Evolutionary conservation across 2,888 invertebrate species (phyloP).

Genomic region (Trachelus stipa): DNA sequence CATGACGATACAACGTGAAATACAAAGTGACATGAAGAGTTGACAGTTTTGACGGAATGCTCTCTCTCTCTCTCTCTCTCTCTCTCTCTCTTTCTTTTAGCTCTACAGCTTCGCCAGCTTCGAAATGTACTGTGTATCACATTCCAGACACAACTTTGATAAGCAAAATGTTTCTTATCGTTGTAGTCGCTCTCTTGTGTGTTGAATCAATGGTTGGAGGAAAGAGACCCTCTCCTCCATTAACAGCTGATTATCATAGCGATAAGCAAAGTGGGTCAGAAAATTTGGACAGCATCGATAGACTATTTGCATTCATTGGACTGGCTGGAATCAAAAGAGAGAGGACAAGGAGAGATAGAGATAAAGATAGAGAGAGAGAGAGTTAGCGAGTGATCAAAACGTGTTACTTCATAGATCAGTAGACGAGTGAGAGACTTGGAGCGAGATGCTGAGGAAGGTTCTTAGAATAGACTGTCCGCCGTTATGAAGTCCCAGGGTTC

Average conservation of each 20-base stretch:
- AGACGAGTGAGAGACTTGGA: background rate
- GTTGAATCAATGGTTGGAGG: background rate
- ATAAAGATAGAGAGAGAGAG: background rate
- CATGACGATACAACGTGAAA: background rate
- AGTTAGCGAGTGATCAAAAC: conserved; percentile 29
- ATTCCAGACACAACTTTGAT: background rate
- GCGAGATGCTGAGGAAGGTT: background rate
- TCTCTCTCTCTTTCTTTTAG: no score
- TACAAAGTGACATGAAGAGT: background rate
- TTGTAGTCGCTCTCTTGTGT: background rate
- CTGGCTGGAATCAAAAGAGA: conserved; percentile 3
- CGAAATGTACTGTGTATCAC: background rate
- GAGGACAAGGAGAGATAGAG: conserved; percentile 6
- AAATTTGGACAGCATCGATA: background rate
- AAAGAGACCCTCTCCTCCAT: background rate
- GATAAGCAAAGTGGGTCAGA: conserved; percentile 10
- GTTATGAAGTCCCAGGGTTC: background rate
- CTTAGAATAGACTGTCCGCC: background rate
- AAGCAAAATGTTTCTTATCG: background rate
- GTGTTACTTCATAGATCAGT: background rate
- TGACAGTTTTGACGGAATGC: background rate
- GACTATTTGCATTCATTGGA: background rate
- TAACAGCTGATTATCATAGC: background rate
- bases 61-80: background rate
- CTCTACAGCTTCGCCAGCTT: background rate